phyloP scores from a whole-genome alignment of 1,140 invertebrate genomes.

The Hylaeus anthracinus region DNA sequence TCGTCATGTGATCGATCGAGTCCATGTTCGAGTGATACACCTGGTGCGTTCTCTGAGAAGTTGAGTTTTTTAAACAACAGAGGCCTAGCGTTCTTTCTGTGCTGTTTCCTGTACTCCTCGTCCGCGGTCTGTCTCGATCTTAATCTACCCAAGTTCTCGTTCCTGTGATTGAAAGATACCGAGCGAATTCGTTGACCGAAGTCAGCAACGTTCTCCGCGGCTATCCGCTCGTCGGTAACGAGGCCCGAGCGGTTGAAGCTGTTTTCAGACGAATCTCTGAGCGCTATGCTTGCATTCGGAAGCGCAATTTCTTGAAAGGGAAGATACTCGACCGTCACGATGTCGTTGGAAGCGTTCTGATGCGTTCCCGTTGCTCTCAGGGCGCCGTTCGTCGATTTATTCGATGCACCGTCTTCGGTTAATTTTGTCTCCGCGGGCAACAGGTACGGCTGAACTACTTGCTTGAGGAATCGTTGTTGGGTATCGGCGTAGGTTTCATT shows the following conservation, averaged over 20 bases:
- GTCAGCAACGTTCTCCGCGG: slow-evolving; percentile 49
- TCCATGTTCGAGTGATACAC: neutral
- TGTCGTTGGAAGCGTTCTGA: neutral
- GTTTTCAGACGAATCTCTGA: neutral
- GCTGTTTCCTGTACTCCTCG: slow-evolving; percentile 14
- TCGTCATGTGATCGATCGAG: neutral
- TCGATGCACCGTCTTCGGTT: neutral
- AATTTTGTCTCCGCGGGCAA: neutral
- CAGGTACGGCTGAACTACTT: slow-evolving; percentile 29
- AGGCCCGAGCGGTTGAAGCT: neutral
- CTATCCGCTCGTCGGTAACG: neutral
- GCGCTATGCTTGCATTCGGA: neutral
- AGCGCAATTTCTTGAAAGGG: slow-evolving; percentile 10
- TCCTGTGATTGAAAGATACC: neutral
- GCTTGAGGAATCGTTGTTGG: slow-evolving; percentile 7
- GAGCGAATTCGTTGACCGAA: slow-evolving; percentile 59
- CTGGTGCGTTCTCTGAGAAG: neutral
- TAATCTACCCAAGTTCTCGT: neutral
- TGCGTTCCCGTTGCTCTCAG: neutral
- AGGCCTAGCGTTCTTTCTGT: neutral
- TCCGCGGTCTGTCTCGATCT: neutral
- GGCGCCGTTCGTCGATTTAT: neutral
- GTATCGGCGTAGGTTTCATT: neutral
- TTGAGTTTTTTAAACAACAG: neutral
- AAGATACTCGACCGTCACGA: neutral